phyloP scores from a whole-genome alignment of 2,797 vertebrate species.

The Amblyraja radiata region DNA sequence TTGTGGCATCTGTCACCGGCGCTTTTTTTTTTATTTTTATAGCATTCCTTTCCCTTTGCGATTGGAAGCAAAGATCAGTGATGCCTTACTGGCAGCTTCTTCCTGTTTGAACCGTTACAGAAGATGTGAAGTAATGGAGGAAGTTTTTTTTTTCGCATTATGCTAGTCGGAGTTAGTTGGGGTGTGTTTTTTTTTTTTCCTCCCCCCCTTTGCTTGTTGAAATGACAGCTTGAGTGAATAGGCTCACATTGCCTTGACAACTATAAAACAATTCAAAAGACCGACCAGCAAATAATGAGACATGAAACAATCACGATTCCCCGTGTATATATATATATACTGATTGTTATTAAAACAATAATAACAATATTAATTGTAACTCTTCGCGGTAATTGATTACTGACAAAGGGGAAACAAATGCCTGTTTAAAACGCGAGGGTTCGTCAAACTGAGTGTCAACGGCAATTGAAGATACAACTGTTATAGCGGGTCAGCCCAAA shows the following conservation, averaged over 20 bases:
- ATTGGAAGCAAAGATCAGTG: slow-evolving; percentile 65
- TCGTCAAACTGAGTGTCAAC: neutral
- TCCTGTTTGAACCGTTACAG: slow-evolving; percentile 63
- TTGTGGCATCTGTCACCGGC: slow-evolving; percentile 66
- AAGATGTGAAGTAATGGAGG: slow-evolving; percentile 36
- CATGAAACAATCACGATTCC: slow-evolving; percentile 31
- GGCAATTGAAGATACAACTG: neutral
- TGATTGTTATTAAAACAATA: neutral
- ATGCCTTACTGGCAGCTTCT: slow-evolving; percentile 66
- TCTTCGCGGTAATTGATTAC: slow-evolving; percentile 24
- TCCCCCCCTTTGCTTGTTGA: neutral
- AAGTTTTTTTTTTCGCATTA: slow-evolving; percentile 35
- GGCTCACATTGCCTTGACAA: slow-evolving; percentile 33
- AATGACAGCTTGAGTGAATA: slow-evolving; percentile 23
- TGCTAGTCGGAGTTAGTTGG: slow-evolving; percentile 33
- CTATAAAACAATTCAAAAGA: slow-evolving; percentile 29
- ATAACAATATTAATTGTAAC: slow-evolving; percentile 20
- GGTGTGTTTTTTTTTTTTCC: too few relatives aligned
- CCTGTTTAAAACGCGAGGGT: slow-evolving; percentile 2
- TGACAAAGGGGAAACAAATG: slow-evolving; percentile 9
- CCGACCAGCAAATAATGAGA: slow-evolving; percentile 24
- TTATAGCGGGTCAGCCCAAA: neutral
- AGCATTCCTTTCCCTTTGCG: slow-evolving; percentile 53
- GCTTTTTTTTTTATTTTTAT: slow-evolving; percentile 53
- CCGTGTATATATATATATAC: neutral